phyloP scores from a whole-genome alignment of 2,113 vertebrate genomes.

The Erinaceus europaeus region DNA sequence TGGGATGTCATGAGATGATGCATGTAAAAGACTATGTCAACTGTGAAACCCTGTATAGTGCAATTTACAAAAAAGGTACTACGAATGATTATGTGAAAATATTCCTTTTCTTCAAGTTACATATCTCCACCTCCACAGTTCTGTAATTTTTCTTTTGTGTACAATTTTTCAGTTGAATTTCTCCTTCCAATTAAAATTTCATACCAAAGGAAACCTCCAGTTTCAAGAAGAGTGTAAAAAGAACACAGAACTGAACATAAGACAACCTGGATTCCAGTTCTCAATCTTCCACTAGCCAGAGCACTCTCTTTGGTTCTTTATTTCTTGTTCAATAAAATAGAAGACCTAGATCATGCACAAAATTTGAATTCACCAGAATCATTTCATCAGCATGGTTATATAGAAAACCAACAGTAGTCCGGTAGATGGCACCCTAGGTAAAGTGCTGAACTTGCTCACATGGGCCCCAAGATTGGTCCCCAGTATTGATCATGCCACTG shows the following conservation, averaged over 20 bases:
- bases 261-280: background rate
- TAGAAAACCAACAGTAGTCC: too few relatives aligned
- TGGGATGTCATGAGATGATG: constrained; percentile 10
- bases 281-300: background rate
- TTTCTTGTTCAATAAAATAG: background rate
- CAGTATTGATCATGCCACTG: too few relatives aligned
- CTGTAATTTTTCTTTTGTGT: background rate
- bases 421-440: too few relatives aligned
- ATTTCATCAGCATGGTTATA: background rate
- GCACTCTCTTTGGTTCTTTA: background rate
- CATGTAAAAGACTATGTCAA: constrained; percentile 34
- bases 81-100: background rate
- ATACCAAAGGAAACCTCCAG: background rate
- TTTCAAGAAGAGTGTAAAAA: constrained; percentile 21
- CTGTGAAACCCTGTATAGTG: constrained; percentile 6
- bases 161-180: background rate
- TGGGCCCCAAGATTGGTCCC: too few relatives aligned
- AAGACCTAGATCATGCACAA: background rate
- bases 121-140: background rate
- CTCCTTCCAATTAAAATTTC: constrained; percentile 11
- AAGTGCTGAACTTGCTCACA: too few relatives aligned
- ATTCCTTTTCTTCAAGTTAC: constrained; percentile 16
- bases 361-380: background rate
- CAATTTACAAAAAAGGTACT: background rate
- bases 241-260: background rate